A percentile compares a stretch with the other conserved stretches of the same genome.
phyloP scores from a whole-genome alignment of 2,113 vertebrate species.

The Actenoides hombroni region DNA sequence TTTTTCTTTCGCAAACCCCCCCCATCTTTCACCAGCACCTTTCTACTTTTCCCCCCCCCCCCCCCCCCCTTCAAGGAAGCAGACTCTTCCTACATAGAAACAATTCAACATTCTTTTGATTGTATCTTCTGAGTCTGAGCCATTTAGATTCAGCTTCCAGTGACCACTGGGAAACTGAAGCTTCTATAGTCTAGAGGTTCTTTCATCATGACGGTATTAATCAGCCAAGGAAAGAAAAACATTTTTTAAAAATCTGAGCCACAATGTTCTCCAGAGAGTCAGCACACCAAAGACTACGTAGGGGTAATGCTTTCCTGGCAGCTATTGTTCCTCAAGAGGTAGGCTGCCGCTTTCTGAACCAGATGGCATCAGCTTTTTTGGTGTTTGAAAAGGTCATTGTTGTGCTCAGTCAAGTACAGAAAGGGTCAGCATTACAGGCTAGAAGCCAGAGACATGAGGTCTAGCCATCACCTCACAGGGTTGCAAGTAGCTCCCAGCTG shows the following conservation, averaged over 20 bases:
- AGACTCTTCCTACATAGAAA: constrained; percentile 81
- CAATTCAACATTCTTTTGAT: constrained; percentile 84
- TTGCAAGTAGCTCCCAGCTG: background rate
- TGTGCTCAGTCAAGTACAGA: background rate
- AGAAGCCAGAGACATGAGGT: background rate
- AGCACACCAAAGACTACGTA: background rate
- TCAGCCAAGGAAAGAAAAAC: constrained; percentile 68
- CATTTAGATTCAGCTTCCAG: constrained; percentile 83
- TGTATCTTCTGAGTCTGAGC: constrained; percentile 83
- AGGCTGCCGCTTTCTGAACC: background rate
- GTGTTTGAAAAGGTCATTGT: background rate
- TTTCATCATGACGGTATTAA: constrained; percentile 84
- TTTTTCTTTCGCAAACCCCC: constrained; percentile 82
- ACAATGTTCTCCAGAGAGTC: background rate
- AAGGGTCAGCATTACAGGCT: background rate
- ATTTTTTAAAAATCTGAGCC: background rate
- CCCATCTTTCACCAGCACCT: constrained; percentile 77
- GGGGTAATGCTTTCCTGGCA: too few relatives aligned
- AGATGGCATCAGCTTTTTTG: background rate
- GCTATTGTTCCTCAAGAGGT: background rate
- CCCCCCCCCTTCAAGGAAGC: constrained; percentile 42
- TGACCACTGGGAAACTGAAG: constrained; percentile 85
- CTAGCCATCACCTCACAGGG: background rate
- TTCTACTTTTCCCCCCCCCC: constrained; percentile 61
- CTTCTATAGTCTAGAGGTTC: constrained; percentile 85